Evolutionary conservation across 1,140 invertebrate genomes (phyloP), one percentile per base, ranked within the genome.

Genomic region (Temnothorax nylanderi): DNA sequence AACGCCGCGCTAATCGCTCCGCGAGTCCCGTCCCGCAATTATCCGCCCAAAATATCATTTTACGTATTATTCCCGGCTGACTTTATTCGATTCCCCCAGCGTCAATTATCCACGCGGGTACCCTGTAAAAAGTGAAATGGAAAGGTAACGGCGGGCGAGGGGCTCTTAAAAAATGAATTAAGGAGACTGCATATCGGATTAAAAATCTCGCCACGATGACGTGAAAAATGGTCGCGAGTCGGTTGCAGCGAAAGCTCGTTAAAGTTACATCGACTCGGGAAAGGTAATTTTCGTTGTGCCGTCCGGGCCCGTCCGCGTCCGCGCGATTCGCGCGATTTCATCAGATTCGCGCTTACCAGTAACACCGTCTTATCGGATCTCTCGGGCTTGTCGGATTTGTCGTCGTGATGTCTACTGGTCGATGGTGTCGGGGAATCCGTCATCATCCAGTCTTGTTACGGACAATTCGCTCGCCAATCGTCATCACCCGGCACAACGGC

Each of bases 361-460:
- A 90, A 88, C 62, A 94, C 92, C 21, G 91, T 87, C 47, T 87
- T 91, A 18, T 91, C 90, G 60, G n/a, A 47, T 72, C 54, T 91
- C n/a, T 94, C 94, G 56, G 13, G 56, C 69, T 76, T 91, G 37
- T 94, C 94, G 54, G 89, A 89, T 90, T 92, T 93, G 76, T 94
- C 90, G 84, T 92, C 91, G 87, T 92, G 89, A 87, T 80, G 86
- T 92, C 91, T 94, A 84, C 92, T 92, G 71, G 89, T 92, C 78
- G 93, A 92, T 47, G 90, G 90, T 87, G 92, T 94, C 74, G 93
- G 93, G 78, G 93, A 94, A 87, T 95, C 94, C 92, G 93, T 95
- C 94, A 94, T 95, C 90, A 91, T 95, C 92, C 90, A 78, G 86
- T 80, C 91, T 81, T 74, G 56, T 78, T 80, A 88, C 54, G 58